Evolutionary conservation across 2,888 invertebrate species (phyloP).

Genomic region (Endomychus coccineus): DNA sequence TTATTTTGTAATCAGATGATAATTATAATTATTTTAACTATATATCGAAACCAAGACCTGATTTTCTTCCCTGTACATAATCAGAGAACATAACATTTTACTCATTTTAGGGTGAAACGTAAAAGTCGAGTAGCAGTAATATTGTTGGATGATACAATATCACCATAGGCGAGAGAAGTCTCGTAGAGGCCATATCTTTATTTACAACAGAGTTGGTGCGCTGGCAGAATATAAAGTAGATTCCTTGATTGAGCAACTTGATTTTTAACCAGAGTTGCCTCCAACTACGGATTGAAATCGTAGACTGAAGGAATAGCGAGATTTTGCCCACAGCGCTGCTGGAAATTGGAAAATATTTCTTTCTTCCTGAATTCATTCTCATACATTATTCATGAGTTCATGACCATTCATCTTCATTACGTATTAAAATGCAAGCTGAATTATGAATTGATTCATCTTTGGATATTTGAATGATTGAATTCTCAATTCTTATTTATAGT

Average conservation of each 20-base stretch:
- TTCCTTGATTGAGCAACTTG: slow-evolving; percentile 45
- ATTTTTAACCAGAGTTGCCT: slow-evolving; percentile 43
- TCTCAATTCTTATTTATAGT: too few species aligned
- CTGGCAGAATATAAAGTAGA: slow-evolving; percentile 41
- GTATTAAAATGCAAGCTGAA: slow-evolving; percentile 8
- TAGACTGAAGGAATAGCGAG: slow-evolving; percentile 31
- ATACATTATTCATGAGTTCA: slow-evolving; percentile 12
- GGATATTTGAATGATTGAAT: too few species aligned
- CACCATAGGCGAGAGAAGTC: background rate
- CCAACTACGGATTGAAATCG: slow-evolving; percentile 39
- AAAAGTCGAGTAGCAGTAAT: too few species aligned
- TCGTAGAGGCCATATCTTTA: slow-evolving; percentile 44
- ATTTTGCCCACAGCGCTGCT: slow-evolving; percentile 30
- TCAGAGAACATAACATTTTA: too few species aligned
- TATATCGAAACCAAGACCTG: too few species aligned
- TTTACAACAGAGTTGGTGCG: slow-evolving; percentile 41
- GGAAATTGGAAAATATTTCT: slow-evolving; percentile 27
- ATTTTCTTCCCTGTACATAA: too few species aligned
- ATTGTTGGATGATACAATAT: too few species aligned
- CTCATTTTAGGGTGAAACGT: too few species aligned
- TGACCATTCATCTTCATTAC: background rate
- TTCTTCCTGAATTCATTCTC: slow-evolving; percentile 17
- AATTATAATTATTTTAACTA: too few species aligned
- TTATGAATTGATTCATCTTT: too few species aligned
- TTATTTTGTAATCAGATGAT: too few species aligned